These are phyloP conservation scores for Catonia carolina DNA, from an alignment of 2,888 invertebrate genomes.

Conservation along the genomic window DNA sequence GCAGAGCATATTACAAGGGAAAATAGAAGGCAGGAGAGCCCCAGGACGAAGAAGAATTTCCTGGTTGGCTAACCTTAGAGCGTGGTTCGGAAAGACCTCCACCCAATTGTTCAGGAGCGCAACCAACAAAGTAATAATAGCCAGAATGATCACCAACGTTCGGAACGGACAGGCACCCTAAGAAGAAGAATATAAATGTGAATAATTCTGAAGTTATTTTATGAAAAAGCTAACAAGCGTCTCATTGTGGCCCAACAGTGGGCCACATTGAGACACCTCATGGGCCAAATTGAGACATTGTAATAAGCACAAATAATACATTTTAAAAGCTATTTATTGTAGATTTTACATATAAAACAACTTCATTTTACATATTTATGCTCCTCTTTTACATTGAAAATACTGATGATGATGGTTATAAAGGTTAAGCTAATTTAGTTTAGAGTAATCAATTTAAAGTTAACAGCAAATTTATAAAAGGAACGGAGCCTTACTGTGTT, in stretches of 20 bases:
- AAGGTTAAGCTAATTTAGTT: background rate
- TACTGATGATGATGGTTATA: background rate
- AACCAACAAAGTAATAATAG: too few relatives aligned
- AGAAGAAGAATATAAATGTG: too few relatives aligned
- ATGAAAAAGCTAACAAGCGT: background rate
- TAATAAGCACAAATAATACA: too few relatives aligned
- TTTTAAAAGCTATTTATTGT: too few relatives aligned
- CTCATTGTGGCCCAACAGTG: background rate
- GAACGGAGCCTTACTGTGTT: background rate
- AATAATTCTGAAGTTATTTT: too few relatives aligned
- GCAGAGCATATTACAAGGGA: conserved; percentile 12
- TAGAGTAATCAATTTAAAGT: background rate
- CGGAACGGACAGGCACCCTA: too few relatives aligned
- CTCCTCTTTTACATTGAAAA: background rate
- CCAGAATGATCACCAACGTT: too few relatives aligned
- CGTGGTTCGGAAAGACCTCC: conserved; percentile 13
- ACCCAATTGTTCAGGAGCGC: too few relatives aligned
- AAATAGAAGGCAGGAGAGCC: conserved; percentile 11
- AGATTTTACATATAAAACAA: too few relatives aligned
- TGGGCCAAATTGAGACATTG: background rate
- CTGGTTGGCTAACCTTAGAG: conserved; percentile 16
- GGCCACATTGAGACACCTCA: background rate
- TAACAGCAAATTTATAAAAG: background rate
- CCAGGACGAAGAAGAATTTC: conserved; percentile 18
- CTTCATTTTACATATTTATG: background rate